A percentile compares a stretch with the other conserved stretches of the same genome.
Conservation (phyloP, 2,113 vertebrate genomes). For the Hiodon alosoides region DNA sequence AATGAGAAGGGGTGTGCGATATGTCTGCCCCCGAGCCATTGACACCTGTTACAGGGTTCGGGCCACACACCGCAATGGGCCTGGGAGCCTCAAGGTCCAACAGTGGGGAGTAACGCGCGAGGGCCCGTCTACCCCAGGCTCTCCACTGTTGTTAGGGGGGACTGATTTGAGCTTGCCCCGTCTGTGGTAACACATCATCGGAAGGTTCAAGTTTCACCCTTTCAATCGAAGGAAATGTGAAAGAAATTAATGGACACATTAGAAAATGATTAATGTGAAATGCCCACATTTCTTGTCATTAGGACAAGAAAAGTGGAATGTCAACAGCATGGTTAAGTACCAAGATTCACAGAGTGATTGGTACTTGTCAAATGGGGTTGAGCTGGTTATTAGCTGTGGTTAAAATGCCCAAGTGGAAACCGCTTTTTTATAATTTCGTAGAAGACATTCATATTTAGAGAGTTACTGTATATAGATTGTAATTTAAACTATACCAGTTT, state of each 20-base stretch:
- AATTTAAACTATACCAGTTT: no score
- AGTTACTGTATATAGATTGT: no score
- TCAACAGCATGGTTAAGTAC: background rate
- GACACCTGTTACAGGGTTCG: constrained; percentile 30
- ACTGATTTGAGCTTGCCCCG: background rate
- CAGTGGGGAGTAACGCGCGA: background rate
- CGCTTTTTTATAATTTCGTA: no score
- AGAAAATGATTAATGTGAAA: no score
- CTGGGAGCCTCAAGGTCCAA: background rate
- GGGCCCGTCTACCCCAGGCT: background rate
- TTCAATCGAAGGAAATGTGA: background rate
- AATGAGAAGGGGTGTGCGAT: constrained; percentile 73
- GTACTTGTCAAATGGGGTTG: no score
- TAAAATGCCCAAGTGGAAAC: no score
- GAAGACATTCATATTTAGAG: no score
- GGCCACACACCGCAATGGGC: constrained; percentile 9
- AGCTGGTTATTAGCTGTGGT: no score
- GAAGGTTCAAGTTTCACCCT: background rate
- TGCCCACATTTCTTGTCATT: background rate
- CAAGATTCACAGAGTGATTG: no score
- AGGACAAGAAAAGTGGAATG: background rate
- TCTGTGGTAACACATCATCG: background rate
- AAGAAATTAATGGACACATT: background rate
- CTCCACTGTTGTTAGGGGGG: background rate
- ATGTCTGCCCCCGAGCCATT: constrained; percentile 42